Evolutionary conservation across 2,113 vertebrate genomes (phyloP), one percentile per base, ranked within the genome.

Genomic region (Podiceps cristatus): DNA sequence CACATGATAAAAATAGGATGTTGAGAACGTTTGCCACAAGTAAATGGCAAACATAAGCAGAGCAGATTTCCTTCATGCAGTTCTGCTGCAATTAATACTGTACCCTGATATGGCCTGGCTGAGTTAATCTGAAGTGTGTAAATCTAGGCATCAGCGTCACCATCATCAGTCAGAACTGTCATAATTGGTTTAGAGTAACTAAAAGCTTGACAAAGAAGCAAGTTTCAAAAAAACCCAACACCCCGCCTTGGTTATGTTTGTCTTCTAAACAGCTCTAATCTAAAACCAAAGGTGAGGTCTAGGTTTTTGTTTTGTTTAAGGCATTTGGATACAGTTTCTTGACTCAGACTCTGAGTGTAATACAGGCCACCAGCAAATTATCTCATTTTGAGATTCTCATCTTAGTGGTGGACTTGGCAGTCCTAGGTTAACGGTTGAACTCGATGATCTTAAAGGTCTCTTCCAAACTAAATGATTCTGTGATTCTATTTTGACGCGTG

Each of bases 61-160:
- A 87, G 24, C 60, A 81, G 45, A 68, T 92, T 90, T 88, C 45
- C 29, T 88, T 93, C 53, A 25, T 18, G 62, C 66, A 66, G 27
- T 69, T 94, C 73, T 82, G 71, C 52, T 79, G 93, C 66, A 85
- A 8, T 90, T 92, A 94, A 66, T 86, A n/a, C 19, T 88, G 45
- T 50, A 60, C 37, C 64, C 45, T 91, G 44, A 45, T 90, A 53
- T 5, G 49, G 78, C 79, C 52, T 68, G 44, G 42, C 31, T 88
- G 74, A 88, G 31, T 76, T 56, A 35, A 93, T 74, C 33, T 49
- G 29, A 49, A 89, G 45, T 14, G 8, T 2, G 1, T 18, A 52
- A 64, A 69, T 76, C 42, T 58, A 42, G 58, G 35, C 56, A 90
- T 59, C 80, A 75, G 3, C 77, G 52, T 45, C 60, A 59, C n/a